Evolutionary conservation across 1,140 invertebrate species (phyloP), one percentile per base, ranked within the genome.

Genomic region (Drosophila novamexicana): DNA sequence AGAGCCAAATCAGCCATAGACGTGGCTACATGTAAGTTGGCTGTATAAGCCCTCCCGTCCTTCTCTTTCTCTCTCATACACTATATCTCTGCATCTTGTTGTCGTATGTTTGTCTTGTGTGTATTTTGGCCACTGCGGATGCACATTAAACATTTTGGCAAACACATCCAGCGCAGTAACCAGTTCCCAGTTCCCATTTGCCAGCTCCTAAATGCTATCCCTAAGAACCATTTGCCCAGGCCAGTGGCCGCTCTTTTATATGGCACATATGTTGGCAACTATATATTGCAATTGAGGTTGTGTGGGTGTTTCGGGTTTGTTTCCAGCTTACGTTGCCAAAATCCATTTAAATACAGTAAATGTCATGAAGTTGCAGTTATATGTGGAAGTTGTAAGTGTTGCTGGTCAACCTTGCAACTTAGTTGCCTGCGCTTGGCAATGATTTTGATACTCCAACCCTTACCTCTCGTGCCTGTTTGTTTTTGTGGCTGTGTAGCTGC

Each of bases 111-210:
- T 81, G 66, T 65, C 74, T 80, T 84, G 82, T 83, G 69, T 77
- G 75, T 22, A 67, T 63, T 86, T 82, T 77, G 80, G 84, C 57
- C 76, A 86, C 75, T 86, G 83, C 83, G 83, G 83, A 83, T 77
- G 74, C 69, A 88, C 75, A 83, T 86, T 83, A 78, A 80, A 81
- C 86, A 86, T 86, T 84, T 86, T 83, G 83, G 84, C 83, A 86
- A 77, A 71, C 64, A 73, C 45, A 62, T 61, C 44, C 36, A 75
- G 64, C 61, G 54, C 57, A 80, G 59, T 50, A 65, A 57, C 62
- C 56, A 74, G 32, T 34, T 42, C 14, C 36, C 12, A 6, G 42
- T 22, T 12, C 59, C 72, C 71, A 62, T 52, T 58, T 40, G 45
- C 57, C 47, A 56, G 57, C 22, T 29, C 22, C 22, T 5, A 5